These are phyloP conservation scores for Chymomyza fuscimana DNA, from an alignment of 2,888 invertebrate genomes.

Conservation along the genomic window DNA sequence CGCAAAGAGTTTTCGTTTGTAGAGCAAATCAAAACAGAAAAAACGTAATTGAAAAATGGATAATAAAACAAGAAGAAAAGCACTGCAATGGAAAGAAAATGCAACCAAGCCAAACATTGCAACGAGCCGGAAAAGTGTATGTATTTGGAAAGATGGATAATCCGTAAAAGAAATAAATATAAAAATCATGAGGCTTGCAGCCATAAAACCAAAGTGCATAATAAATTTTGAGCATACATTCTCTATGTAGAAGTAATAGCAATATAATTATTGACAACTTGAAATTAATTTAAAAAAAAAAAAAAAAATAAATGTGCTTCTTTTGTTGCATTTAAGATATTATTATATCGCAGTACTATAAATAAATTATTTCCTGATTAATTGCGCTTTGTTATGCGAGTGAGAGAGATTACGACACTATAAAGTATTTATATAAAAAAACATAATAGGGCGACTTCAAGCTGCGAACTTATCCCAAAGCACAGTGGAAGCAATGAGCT, in stretches of 20 bases:
- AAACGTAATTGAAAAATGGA: constrained; percentile 7
- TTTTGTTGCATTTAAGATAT: not conserved
- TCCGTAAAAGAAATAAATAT: constrained; percentile 22
- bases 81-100: not conserved
- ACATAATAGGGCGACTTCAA: not conserved
- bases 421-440: not conserved
- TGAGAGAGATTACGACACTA: not conserved
- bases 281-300: not conserved
- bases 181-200: constrained; percentile 2
- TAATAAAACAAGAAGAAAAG: constrained; percentile 9
- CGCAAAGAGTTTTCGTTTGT: constrained; percentile 26
- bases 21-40: constrained; percentile 23
- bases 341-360: constrained; percentile 19
- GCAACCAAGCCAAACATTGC: constrained; percentile 33
- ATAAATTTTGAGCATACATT: not conserved
- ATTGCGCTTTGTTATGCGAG: constrained; percentile 48
- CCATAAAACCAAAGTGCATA: constrained; percentile 15
- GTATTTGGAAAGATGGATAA: constrained; percentile 9
- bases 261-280: not conserved
- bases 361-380: constrained; percentile 68
- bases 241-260: not conserved
- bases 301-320: not conserved
- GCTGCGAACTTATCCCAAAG: not conserved
- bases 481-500: not conserved
- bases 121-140: constrained; percentile 7